These are phyloP conservation scores for Hedya salicella DNA, from an alignment of 2,888 invertebrate species.

Conservation along the genomic window DNA sequence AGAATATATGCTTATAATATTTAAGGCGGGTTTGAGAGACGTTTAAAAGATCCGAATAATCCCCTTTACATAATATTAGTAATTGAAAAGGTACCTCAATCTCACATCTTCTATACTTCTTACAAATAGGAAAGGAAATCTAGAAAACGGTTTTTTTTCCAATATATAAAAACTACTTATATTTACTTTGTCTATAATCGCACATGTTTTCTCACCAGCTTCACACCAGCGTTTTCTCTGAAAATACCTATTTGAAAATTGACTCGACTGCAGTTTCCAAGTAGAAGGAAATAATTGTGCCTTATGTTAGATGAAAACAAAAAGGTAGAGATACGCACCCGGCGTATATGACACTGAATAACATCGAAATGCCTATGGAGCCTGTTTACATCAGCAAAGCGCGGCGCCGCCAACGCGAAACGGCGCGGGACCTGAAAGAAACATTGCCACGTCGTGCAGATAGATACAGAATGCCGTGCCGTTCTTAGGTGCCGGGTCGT, in stretches of 20 bases:
- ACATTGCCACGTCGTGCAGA: no score
- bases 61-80: background rate
- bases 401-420: no score
- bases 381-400: no score
- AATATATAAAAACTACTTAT: slow-evolving; percentile 16
- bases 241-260: slow-evolving; percentile 21
- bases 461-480: no score
- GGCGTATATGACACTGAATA: no score
- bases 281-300: slow-evolving; percentile 3
- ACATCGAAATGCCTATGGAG: no score
- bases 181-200: background rate
- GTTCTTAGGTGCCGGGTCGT: no score
- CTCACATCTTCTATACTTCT: background rate
- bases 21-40: background rate
- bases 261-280: slow-evolving; percentile 13
- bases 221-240: slow-evolving; percentile 1
- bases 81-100: background rate
- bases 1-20: no score
- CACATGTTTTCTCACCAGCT: no score
- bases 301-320: background rate
- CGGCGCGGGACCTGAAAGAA: no score
- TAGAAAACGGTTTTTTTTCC: background rate
- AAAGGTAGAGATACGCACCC: no score
- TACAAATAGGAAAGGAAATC: background rate
- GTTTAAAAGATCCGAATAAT: background rate